Conservation (phyloP, 1,140 invertebrate species). For the Eufriesea mexicana region DNA sequence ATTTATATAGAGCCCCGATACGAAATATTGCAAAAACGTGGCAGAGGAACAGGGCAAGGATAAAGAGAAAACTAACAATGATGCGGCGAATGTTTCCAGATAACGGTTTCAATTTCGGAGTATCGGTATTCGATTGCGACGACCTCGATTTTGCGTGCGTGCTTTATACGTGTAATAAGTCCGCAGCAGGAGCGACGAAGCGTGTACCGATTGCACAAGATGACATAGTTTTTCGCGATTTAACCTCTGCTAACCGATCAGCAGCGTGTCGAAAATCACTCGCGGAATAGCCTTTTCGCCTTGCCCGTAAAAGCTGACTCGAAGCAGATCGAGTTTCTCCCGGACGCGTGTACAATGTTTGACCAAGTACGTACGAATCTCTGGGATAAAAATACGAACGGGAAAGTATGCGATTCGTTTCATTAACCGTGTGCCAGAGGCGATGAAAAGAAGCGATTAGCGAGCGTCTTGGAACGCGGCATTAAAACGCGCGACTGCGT, state of each 20-base stretch:
- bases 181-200: neutral
- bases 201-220: constrained; percentile 2
- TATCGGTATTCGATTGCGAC: constrained; percentile 47
- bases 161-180: neutral
- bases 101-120: constrained; percentile 43
- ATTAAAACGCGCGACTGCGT: too few relatives aligned
- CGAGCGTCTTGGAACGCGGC: too few relatives aligned
- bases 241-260: too few relatives aligned
- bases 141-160: constrained; percentile 41
- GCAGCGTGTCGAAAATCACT: too few relatives aligned
- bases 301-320: too few relatives aligned
- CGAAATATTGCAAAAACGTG: neutral
- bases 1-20: neutral
- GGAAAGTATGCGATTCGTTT: neutral
- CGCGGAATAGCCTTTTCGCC: too few relatives aligned
- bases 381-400: neutral
- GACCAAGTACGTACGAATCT: neutral
- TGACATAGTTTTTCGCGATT: constrained; percentile 4
- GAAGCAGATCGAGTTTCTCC: too few relatives aligned
- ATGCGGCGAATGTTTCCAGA: neutral
- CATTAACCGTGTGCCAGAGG: neutral
- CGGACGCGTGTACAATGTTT: neutral
- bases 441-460: too few relatives aligned
- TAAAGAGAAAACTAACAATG: neutral
- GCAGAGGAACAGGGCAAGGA: neutral